These are phyloP conservation scores for Brachionus asplanchnoidis DNA, from an alignment of 1,140 invertebrate genomes.

Conservation along the genomic window DNA sequence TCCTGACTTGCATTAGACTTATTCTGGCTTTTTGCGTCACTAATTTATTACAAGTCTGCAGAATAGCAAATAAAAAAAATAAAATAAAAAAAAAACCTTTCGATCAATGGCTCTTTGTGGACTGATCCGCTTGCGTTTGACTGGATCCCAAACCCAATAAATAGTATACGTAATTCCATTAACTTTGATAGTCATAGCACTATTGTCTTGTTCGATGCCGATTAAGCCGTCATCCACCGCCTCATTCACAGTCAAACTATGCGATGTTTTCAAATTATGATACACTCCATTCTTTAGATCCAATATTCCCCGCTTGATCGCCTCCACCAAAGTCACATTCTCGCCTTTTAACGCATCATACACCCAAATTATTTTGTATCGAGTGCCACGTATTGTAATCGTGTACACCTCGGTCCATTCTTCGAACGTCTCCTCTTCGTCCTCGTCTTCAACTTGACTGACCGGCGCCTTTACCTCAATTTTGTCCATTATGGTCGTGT, in stretches of 20 bases:
- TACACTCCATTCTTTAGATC: constrained; percentile 67
- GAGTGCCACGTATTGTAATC: not conserved
- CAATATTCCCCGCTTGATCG: constrained; percentile 68
- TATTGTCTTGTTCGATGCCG: constrained; percentile 23
- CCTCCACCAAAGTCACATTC: constrained; percentile 65
- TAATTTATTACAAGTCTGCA: no score
- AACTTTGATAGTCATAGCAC: not conserved
- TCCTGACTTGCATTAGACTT: no score
- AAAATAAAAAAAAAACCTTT: no score
- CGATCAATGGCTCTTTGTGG: constrained; percentile 15
- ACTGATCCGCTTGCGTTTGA: constrained; percentile 12
- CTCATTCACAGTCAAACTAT: constrained; percentile 47
- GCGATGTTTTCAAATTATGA: constrained; percentile 38
- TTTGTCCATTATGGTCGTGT: not conserved
- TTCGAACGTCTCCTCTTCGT: constrained; percentile 37
- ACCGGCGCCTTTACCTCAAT: not conserved
- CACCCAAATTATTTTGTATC: constrained; percentile 41
- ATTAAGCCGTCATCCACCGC: constrained; percentile 45
- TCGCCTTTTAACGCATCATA: constrained; percentile 42
- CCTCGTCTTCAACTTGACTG: not conserved
- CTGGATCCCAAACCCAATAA: constrained; percentile 38
- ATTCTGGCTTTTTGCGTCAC: no score
- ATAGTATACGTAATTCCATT: constrained; percentile 35
- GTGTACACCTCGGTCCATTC: constrained; percentile 41
- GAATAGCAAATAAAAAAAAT: no score